These are phyloP conservation scores for Halcyon smyrnensis DNA, from an alignment of 2,797 vertebrate genomes.

Conservation along the genomic window DNA sequence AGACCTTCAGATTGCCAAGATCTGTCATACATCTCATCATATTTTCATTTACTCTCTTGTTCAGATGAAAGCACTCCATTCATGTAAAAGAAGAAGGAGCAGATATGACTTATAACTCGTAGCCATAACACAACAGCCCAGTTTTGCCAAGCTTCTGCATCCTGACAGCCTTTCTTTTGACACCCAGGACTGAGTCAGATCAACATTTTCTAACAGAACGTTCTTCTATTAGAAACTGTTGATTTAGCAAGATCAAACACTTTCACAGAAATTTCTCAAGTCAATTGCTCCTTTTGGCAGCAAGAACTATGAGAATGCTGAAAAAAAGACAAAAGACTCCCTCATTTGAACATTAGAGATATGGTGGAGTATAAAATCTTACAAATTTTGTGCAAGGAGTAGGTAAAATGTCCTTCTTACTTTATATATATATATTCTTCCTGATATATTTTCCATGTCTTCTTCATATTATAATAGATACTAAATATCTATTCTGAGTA, in stretches of 20 bases:
- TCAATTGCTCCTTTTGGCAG: neutral
- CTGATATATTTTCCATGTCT: too few relatives aligned
- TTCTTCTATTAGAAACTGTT: neutral
- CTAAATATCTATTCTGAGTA: too few relatives aligned
- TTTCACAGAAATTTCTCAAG: neutral
- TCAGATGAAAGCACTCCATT: neutral
- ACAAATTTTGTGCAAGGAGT: too few relatives aligned
- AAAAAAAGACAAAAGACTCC: neutral
- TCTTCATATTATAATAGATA: too few relatives aligned
- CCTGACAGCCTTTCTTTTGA: neutral
- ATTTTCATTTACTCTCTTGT: neutral
- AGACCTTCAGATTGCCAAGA: neutral
- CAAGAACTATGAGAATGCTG: neutral
- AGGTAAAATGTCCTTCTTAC: too few relatives aligned
- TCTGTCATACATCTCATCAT: neutral
- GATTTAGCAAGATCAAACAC: neutral
- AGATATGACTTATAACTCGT: neutral
- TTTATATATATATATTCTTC: too few relatives aligned
- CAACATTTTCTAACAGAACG: neutral
- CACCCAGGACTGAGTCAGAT: neutral
- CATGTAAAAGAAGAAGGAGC: neutral
- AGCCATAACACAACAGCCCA: neutral
- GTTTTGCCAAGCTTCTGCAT: neutral
- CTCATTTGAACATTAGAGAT: neutral
- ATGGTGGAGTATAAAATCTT: neutral